A percentile compares a stretch with the other conserved stretches of the same genome.
Evolutionary conservation across 2,113 vertebrate species (phyloP).

Genomic region (Oenanthe oenanthe): DNA sequence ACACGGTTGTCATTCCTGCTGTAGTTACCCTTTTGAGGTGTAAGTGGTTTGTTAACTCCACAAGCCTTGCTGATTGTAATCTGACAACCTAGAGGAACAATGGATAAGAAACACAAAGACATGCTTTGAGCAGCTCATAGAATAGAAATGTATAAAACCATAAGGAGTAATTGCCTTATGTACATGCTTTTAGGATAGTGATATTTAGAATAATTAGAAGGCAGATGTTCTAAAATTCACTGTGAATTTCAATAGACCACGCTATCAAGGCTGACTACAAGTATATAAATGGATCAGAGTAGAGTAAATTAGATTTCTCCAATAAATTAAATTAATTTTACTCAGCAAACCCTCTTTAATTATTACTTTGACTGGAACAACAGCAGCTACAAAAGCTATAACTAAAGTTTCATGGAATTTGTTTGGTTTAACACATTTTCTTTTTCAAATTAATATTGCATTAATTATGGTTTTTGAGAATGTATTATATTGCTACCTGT

Average conservation of each 20-base stretch:
- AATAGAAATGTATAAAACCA: background rate
- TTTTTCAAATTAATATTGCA: background rate
- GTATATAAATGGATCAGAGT: background rate
- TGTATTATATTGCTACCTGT: background rate
- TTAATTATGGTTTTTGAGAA: background rate
- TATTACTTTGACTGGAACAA: background rate
- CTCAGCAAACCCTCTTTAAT: background rate
- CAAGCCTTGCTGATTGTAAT: background rate
- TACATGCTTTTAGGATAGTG: background rate
- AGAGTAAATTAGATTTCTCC: background rate
- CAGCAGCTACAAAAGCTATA: background rate
- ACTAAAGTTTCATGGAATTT: background rate
- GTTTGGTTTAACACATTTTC: background rate
- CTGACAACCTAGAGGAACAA: background rate
- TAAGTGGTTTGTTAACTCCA: background rate
- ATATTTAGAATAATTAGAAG: background rate
- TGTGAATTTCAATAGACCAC: background rate
- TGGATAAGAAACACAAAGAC: background rate
- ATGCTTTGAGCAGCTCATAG: background rate
- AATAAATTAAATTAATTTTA: background rate
- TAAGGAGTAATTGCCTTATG: background rate
- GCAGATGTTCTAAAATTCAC: background rate
- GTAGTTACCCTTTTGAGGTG: background rate
- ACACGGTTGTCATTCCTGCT: background rate
- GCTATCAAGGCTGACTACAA: background rate